Conservation (phyloP, 1,140 invertebrate species). For the Rhyacophila brunnea region DNA sequence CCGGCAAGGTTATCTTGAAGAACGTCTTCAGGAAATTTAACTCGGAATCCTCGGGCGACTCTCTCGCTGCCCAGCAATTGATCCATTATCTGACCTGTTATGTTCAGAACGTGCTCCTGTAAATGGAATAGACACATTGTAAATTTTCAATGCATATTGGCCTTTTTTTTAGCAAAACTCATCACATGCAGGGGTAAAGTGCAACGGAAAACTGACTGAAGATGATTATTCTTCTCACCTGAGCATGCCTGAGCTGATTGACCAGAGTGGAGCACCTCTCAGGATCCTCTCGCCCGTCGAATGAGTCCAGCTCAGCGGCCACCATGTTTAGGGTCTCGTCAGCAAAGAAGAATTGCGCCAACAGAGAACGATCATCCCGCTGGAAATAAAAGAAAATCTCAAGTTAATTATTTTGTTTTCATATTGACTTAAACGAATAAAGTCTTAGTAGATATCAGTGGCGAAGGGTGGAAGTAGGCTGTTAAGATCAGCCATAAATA, state of each 20-base stretch:
- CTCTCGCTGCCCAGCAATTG: slow-evolving; percentile 86
- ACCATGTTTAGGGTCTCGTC: slow-evolving; percentile 95
- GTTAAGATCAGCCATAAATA: too few species aligned
- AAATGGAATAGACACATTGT: slow-evolving; percentile 3
- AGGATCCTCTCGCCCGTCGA: slow-evolving; percentile 96
- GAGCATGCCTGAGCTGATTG: slow-evolving; percentile 88
- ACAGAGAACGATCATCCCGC: slow-evolving; percentile 88
- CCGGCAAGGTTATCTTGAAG: slow-evolving; percentile 96
- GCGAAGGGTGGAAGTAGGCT: too few species aligned
- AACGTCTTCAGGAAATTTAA: slow-evolving; percentile 98
- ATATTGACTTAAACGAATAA: too few species aligned
- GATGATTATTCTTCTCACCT: slow-evolving; percentile 50
- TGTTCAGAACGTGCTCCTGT: slow-evolving; percentile 82
- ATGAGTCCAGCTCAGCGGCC: slow-evolving; percentile 94
- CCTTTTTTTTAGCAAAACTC: too few species aligned
- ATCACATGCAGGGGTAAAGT: too few species aligned
- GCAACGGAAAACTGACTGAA: too few species aligned
- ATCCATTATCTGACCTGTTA: slow-evolving; percentile 94
- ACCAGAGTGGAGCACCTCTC: slow-evolving; percentile 93
- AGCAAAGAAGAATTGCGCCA: slow-evolving; percentile 97
- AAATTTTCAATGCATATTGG: too few species aligned
- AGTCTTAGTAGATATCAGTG: too few species aligned
- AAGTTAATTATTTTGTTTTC: background rate
- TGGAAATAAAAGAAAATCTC: slow-evolving; percentile 53
- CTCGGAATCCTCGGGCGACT: slow-evolving; percentile 91